Evolutionary conservation across 2,113 vertebrate genomes (phyloP).

Genomic region (Varanus salvator): DNA sequence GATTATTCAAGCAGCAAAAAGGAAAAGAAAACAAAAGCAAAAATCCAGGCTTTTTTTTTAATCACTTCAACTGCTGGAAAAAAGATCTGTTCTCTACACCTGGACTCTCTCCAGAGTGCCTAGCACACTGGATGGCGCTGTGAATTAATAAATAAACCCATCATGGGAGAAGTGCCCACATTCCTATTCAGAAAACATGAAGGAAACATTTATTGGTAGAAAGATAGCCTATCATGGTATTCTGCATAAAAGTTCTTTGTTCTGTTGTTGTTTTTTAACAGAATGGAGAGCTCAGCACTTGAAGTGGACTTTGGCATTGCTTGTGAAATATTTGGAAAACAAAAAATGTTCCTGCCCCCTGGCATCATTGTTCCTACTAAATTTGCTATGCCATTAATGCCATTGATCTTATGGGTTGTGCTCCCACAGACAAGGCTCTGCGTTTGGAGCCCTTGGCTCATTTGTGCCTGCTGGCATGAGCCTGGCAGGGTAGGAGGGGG

Average conservation of each 20-base stretch:
- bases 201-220: neutral
- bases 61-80: neutral
- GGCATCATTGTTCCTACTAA: neutral
- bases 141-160: neutral
- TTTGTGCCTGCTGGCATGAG: no score
- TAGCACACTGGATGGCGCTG: slow-evolving; percentile 9
- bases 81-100: neutral
- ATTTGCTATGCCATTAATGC: neutral
- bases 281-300: neutral
- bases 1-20: neutral
- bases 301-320: neutral
- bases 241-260: neutral
- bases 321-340: no score
- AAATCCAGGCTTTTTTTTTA: no score
- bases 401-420: no score
- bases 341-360: no score
- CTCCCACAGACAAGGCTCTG: no score
- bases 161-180: slow-evolving; percentile 1
- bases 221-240: neutral
- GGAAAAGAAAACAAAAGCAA: neutral
- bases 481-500: no score
- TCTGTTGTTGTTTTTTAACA: neutral
- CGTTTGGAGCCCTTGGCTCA: no score
- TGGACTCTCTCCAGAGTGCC: neutral
- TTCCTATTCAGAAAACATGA: neutral